Evolutionary conservation across 2,888 invertebrate genomes (phyloP).

Genomic region (Sycophila texana): DNA sequence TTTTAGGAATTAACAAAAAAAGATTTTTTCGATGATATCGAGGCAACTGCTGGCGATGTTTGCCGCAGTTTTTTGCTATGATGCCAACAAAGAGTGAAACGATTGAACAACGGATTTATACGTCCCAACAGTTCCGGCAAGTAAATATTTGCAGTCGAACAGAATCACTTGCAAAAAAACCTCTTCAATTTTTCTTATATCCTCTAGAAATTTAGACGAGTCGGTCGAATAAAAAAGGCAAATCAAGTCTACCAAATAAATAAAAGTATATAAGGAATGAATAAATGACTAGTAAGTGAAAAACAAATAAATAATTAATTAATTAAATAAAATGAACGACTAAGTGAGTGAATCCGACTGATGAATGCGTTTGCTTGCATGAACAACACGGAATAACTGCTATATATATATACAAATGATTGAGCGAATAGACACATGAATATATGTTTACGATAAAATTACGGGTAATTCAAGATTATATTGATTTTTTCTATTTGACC

Average conservation of each 20-base stretch:
- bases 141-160: neutral
- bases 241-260: neutral
- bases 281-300: neutral
- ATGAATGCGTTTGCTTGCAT: no score
- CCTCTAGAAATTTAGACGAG: neutral
- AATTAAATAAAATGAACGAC: no score
- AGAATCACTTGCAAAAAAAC: neutral
- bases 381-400: no score
- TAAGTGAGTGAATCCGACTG: no score
- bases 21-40: no score
- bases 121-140: neutral
- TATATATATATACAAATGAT: no score
- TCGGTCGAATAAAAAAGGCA: no score
- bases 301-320: neutral
- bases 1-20: no score
- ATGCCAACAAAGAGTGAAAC: neutral
- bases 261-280: no score
- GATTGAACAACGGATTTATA: neutral
- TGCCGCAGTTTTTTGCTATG: neutral
- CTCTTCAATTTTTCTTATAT: neutral
- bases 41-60: neutral
- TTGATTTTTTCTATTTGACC: conserved; percentile 75
- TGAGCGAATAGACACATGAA: conserved; percentile 70
- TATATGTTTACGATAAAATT: conserved; percentile 75
- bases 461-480: conserved; percentile 74